Evolutionary conservation across 64 coral and sea anemone species (phyloP).

Genomic region (Exaiptasia diaphana): DNA sequence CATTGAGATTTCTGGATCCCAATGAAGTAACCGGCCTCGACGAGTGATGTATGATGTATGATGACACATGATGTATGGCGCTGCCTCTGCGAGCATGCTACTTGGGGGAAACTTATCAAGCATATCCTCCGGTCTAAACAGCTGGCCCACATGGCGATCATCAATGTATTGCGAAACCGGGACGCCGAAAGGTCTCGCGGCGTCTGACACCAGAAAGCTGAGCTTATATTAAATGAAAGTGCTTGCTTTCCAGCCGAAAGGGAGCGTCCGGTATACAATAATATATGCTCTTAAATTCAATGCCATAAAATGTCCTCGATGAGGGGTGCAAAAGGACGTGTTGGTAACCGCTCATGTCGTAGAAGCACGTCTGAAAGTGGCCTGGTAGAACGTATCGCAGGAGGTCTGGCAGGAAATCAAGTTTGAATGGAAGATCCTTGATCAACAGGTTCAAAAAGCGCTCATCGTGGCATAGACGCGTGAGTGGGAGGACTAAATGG

Average conservation of each 20-base stretch:
- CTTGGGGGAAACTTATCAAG: not conserved
- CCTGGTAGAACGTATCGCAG: not conserved
- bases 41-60: not conserved
- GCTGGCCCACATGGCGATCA: not conserved
- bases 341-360: not conserved
- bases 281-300: not conserved
- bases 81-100: too few species aligned
- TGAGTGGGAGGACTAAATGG: conserved; percentile 30
- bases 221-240: not conserved
- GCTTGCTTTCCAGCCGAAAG: not conserved
- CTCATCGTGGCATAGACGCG: conserved; percentile 1
- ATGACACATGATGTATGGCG: too few species aligned
- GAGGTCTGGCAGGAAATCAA: not conserved
- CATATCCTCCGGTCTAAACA: not conserved
- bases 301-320: conserved; percentile 7
- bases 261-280: not conserved
- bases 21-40: not conserved
- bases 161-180: not conserved
- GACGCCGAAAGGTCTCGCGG: not conserved
- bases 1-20: not conserved
- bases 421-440: not conserved
- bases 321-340: not conserved
- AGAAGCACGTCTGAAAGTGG: not conserved
- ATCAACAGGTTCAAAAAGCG: not conserved
- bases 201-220: not conserved